These are phyloP conservation scores for Amphimedon queenslandica DNA, from an alignment of 37 sponge, comb jelly and placozoan species.

Conservation along the genomic window DNA sequence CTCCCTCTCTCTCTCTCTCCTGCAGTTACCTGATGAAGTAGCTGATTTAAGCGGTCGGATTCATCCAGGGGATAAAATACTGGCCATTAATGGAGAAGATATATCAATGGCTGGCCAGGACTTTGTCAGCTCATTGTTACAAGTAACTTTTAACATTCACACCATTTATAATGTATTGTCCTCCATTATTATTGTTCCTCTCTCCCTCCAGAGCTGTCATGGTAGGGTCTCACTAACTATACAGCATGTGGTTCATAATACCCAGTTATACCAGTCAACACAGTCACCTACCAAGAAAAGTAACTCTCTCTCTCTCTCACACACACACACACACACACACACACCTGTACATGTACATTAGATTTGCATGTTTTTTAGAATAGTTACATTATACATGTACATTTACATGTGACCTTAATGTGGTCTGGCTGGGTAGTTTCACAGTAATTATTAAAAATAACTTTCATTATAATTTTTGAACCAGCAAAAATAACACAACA, in stretches of 20 bases:
- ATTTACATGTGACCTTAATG: no score
- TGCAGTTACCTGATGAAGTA: constrained; percentile 9
- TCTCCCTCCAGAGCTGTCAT: no score
- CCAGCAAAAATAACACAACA: no score
- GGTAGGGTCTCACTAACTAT: not conserved
- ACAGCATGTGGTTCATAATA: not conserved
- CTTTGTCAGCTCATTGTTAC: constrained; percentile 34
- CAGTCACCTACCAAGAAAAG: no score
- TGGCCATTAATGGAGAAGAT: constrained; percentile 72
- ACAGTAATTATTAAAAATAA: no score
- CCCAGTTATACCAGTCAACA: no score
- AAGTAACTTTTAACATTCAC: no score
- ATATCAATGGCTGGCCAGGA: constrained; percentile 42
- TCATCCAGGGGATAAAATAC: constrained; percentile 66
- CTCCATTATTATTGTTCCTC: no score
- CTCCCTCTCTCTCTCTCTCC: not conserved
- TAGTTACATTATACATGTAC: not conserved
- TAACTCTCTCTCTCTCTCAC: no score
- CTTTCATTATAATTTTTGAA: no score
- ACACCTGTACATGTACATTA: not conserved
- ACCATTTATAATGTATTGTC: no score
- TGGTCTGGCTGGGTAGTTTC: no score
- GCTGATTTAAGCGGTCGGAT: constrained; percentile 56
- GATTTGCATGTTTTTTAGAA: not conserved
- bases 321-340: not conserved